These are phyloP conservation scores for Fissipunctia ypsillon DNA, from an alignment of 2,888 invertebrate genomes.

Conservation along the genomic window DNA sequence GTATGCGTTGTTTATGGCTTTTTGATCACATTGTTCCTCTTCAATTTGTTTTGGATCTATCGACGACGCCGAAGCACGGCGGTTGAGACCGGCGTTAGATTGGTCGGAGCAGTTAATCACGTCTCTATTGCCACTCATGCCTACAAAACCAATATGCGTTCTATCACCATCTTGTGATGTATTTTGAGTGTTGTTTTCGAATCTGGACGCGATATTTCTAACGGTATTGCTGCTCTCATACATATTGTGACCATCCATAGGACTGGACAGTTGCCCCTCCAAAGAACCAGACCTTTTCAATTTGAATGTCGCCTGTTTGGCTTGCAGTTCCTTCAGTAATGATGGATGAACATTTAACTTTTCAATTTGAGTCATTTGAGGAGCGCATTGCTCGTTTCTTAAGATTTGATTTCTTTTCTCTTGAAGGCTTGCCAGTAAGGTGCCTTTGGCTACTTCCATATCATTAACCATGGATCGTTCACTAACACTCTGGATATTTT, in stretches of 20 bases:
- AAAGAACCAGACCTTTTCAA: conserved; percentile 83
- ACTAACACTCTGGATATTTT: conserved; percentile 83
- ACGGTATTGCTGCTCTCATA: conserved; percentile 89
- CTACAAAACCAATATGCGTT: conserved; percentile 84
- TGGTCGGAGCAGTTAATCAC: conserved; percentile 86
- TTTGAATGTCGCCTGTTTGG: conserved; percentile 92
- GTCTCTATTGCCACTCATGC: conserved; percentile 86
- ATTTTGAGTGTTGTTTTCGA: conserved; percentile 90
- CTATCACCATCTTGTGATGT: conserved; percentile 79
- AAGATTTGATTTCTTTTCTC: conserved; percentile 92
- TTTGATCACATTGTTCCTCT: conserved; percentile 82
- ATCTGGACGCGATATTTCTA: conserved; percentile 95
- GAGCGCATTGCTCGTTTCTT: conserved; percentile 80
- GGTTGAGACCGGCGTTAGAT: conserved; percentile 79
- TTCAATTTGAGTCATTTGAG: conserved; percentile 78
- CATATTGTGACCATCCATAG: conserved; percentile 73
- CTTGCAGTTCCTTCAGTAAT: conserved; percentile 95
- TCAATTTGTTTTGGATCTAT: conserved; percentile 86
- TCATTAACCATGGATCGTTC: conserved; percentile 58
- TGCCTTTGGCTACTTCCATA: conserved; percentile 80
- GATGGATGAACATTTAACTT: conserved; percentile 73
- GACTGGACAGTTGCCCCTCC: conserved; percentile 82
- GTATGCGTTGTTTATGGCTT: conserved; percentile 80
- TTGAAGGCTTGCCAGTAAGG: conserved; percentile 92
- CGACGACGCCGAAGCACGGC: conserved; percentile 85